Base-by-base conservation (phyloP, 64 coral and sea anemone genomes). In the Montipora efflorescens region DNA sequence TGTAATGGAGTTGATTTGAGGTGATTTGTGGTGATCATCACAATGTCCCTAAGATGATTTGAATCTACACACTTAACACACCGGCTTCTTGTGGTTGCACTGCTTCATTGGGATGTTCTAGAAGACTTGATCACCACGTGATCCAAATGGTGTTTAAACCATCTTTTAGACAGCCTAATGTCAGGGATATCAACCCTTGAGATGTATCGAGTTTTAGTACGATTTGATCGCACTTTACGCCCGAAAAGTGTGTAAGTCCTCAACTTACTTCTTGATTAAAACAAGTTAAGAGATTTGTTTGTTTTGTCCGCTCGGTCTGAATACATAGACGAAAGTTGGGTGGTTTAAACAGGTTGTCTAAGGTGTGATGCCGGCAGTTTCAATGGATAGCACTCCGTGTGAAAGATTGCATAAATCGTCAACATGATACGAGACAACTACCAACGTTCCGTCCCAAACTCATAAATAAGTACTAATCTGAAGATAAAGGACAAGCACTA, bases 71-170 rank as follows among this genome's bases (percentile, higher is more conserved):
- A 14, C 62, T 12, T 9, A 67, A 67, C 16, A 23, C 0, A 64
- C 46, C n/a, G 43, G 62, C 16, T 22, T 59, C 45, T 86, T 68
- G 18, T 19, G 82, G 82, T 86, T 86, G 82, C 11, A 14, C 82
- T 86, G 82, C 68, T 86, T 48, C 82, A 86, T 71, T 86, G 49
- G 82, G 64, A 71, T 86, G 82, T 86, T 86, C 82, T 86, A 71
- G 82, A 86, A 72, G 82, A 86, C 62, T 21, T 68, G 82, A 86
- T 86, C 82, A 86, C 46, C 4, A 0, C 47, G 66, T 86, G 82
- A 86, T 86, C 47, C 46, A 20, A 71, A 72, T 86, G 82, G 82
- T 71, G 4, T 15, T 21, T 4, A n/a, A 4, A 1, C 82, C 82
- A 86, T 86, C 82, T 86, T 86, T 72, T 71, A 72, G 47, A 49